A percentile compares a stretch with the other conserved stretches of the same genome.
These are phyloP conservation scores for Halcyon badia DNA, from an alignment of 2,797 vertebrate species.

Conservation along the genomic window DNA sequence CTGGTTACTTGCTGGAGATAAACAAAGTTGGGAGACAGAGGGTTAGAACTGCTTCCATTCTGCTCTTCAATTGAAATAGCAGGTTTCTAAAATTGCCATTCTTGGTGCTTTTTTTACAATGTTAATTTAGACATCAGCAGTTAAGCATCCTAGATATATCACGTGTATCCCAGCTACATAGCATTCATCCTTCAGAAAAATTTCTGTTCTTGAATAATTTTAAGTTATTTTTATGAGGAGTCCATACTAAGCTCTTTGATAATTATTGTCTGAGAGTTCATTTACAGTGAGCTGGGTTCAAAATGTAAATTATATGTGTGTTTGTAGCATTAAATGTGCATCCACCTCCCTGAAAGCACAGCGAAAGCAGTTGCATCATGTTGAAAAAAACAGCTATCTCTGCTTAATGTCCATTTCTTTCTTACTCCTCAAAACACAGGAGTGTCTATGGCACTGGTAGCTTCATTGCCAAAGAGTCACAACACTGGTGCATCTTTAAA, in stretches of 20 bases:
- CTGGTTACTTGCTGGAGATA: not conserved
- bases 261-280: not conserved
- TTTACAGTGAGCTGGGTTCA: not conserved
- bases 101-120: not conserved
- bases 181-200: not conserved
- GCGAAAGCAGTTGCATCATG: not conserved
- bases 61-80: not conserved
- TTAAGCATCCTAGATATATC: not conserved
- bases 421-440: not conserved
- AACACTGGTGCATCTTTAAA: not conserved
- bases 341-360: not conserved
- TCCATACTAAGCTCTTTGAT: not conserved
- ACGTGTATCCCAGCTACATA: not conserved
- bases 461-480: not conserved
- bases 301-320: not conserved
- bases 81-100: not conserved
- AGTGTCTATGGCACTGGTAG: not conserved
- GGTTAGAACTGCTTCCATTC: not conserved
- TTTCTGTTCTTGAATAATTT: not conserved
- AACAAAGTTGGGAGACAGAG: not conserved
- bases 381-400: not conserved
- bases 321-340: not conserved
- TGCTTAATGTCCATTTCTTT: not conserved
- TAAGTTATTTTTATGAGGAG: not conserved
- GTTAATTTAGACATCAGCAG: not conserved